These are phyloP conservation scores for Byasa hedistus DNA, from an alignment of 2,888 invertebrate species.

Conservation along the genomic window DNA sequence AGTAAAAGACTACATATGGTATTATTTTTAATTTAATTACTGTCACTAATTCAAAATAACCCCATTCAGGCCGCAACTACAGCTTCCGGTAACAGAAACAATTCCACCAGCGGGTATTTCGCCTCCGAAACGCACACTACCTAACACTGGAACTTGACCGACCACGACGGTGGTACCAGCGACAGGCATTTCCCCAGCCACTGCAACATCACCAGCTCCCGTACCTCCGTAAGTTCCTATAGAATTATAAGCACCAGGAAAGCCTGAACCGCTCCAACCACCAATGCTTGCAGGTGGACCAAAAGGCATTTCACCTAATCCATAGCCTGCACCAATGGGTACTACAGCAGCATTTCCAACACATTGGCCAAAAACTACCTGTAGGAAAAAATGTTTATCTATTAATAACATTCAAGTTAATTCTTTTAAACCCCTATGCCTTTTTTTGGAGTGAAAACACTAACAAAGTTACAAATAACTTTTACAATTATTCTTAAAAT, in stretches of 20 bases:
- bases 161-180: slow-evolving; percentile 24
- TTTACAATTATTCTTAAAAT: too few species aligned
- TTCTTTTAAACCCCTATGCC: background rate
- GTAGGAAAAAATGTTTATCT: background rate
- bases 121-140: slow-evolving; percentile 21
- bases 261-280: slow-evolving; percentile 12
- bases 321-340: slow-evolving; percentile 8
- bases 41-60: slow-evolving; percentile 15
- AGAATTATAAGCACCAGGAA: slow-evolving; percentile 6
- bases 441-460: too few species aligned
- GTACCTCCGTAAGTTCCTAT: slow-evolving; percentile 22
- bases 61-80: slow-evolving; percentile 27
- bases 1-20: background rate
- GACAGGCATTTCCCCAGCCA: slow-evolving; percentile 26
- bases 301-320: slow-evolving; percentile 4
- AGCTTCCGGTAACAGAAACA: slow-evolving; percentile 23
- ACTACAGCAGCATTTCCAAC: background rate
- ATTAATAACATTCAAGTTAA: background rate
- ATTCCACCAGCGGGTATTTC: slow-evolving; percentile 18
- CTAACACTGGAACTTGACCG: slow-evolving; percentile 23
- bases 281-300: slow-evolving; percentile 2
- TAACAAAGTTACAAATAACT: too few species aligned
- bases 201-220: slow-evolving; percentile 23
- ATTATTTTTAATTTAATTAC: background rate
- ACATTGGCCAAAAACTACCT: slow-evolving; percentile 18